Percentiles rank a stretch among this genome's conserved stretches.
phyloP scores from a whole-genome alignment of 2,888 invertebrate genomes.

The Chymomyza procnemis region DNA sequence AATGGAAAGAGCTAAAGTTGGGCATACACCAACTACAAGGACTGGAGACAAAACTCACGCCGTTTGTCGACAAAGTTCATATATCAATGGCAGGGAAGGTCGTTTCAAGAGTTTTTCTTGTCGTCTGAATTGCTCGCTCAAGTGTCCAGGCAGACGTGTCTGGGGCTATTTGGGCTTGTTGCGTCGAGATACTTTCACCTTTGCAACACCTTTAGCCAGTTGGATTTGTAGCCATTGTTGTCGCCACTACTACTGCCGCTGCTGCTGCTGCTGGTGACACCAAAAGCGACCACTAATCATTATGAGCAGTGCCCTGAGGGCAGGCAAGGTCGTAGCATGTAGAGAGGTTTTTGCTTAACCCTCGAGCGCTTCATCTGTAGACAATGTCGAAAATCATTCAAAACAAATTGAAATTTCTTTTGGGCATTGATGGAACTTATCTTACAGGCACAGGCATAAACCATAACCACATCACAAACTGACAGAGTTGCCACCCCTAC shows the following conservation, averaged over 20 bases:
- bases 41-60: neutral
- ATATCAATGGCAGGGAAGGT: neutral
- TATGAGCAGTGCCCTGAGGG: neutral
- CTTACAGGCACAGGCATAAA: conserved; percentile 40
- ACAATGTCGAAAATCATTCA: conserved; percentile 46
- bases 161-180: neutral
- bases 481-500: conserved; percentile 14
- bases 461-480: conserved; percentile 8
- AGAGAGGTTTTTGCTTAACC: conserved; percentile 9
- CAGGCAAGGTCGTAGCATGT: neutral
- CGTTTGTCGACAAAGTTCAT: neutral
- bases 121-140: neutral
- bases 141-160: neutral
- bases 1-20: neutral
- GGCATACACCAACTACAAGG: neutral
- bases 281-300: neutral
- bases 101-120: neutral
- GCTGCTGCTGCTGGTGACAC: neutral
- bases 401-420: conserved; percentile 66
- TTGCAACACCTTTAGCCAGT: neutral
- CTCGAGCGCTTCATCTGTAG: conserved; percentile 11
- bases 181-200: neutral
- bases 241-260: neutral
- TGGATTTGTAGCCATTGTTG: neutral
- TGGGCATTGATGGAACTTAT: conserved; percentile 56